Evolutionary conservation across 2,113 vertebrate species (phyloP).

Genomic region (Actenoides lindsayi): DNA sequence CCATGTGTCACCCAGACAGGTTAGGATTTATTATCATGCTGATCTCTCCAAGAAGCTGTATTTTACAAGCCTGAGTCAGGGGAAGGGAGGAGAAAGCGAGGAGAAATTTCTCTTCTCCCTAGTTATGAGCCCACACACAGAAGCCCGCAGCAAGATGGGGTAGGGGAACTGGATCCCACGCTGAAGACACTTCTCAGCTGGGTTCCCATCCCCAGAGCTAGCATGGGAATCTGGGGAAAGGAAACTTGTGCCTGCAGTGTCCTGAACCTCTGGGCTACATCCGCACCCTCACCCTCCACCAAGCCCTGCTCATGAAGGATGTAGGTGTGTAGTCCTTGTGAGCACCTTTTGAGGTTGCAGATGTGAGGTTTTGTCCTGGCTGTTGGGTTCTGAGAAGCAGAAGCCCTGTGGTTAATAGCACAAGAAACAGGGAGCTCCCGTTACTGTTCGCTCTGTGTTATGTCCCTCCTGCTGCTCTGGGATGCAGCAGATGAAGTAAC

Average conservation of each 20-base stretch:
- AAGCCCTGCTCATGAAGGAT: background rate
- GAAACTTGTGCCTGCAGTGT: background rate
- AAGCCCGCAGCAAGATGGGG: background rate
- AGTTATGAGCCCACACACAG: background rate
- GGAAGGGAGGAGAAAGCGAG: background rate
- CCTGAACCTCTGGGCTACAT: background rate
- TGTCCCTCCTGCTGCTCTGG: background rate
- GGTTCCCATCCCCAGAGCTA: background rate
- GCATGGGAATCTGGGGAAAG: background rate
- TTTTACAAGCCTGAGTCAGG: background rate
- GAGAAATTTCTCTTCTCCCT: background rate
- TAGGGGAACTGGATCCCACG: background rate
- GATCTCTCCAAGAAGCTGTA: background rate
- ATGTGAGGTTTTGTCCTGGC: background rate
- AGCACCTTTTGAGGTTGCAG: background rate
- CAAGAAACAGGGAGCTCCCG: background rate
- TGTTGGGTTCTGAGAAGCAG: background rate
- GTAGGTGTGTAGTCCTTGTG: background rate
- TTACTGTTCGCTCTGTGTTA: fast-evolving
- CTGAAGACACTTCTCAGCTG: background rate
- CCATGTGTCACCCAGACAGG: background rate
- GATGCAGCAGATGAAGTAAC: background rate
- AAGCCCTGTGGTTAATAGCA: background rate
- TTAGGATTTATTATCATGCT: background rate
- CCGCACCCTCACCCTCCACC: fast-evolving